phyloP scores from a whole-genome alignment of 2,113 vertebrate genomes.

The Corythornis cristatus region DNA sequence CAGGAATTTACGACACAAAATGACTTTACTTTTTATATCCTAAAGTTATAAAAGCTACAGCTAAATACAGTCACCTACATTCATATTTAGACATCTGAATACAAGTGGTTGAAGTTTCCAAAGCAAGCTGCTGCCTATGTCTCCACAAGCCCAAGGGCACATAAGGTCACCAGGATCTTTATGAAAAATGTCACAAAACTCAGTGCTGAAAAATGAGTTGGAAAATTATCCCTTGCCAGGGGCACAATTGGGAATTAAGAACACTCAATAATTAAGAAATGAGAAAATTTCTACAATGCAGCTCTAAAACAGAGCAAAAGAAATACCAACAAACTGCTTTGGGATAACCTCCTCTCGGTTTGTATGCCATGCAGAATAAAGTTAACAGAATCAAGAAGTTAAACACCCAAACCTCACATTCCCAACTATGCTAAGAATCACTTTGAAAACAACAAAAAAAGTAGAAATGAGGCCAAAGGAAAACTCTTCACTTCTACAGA shows the following conservation, averaged over 20 bases:
- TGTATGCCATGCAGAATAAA: not conserved
- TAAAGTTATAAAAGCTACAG: not conserved
- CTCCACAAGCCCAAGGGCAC: conserved; percentile 23
- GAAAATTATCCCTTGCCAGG: not conserved
- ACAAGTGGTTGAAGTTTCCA: not conserved
- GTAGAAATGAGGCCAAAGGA: rapidly evolving
- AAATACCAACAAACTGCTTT: not conserved
- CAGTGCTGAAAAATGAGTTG: not conserved
- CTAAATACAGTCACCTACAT: conserved; percentile 48
- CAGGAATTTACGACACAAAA: conserved; percentile 18
- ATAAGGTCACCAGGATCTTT: not conserved
- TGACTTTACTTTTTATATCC: conserved; percentile 25
- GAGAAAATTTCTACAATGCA: not conserved
- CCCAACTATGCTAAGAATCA: not conserved
- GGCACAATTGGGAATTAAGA: not conserved
- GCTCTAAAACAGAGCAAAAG: not conserved
- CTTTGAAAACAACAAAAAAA: not conserved
- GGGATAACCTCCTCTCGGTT: not conserved
- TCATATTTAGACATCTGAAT: conserved; percentile 13
- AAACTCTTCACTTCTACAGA: not conserved
- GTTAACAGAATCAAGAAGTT: not conserved
- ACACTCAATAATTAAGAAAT: not conserved
- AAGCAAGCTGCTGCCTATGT: not conserved
- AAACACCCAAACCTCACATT: not conserved
- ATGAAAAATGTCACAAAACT: not conserved